Conservation (phyloP, 2,113 vertebrate genomes). For the Chionis minor region DNA sequence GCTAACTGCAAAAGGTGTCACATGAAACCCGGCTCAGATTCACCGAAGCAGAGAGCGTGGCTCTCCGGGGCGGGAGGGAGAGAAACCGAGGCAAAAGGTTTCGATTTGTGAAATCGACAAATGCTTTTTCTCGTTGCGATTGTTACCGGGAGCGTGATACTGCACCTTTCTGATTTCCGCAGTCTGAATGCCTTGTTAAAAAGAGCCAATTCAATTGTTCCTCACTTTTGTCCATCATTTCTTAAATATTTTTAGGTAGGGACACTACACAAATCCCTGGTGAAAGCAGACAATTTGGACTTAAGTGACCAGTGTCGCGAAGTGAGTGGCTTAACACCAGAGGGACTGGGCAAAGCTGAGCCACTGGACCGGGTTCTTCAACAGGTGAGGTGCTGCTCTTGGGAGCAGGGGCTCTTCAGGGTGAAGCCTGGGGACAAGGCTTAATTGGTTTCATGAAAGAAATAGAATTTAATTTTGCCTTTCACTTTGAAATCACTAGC, state of each 20-base stretch:
- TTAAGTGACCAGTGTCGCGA: slow-evolving; percentile 88
- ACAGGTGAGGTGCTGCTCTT: slow-evolving; percentile 80
- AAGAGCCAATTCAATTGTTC: background rate
- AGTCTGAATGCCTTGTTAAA: background rate
- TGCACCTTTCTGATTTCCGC: background rate
- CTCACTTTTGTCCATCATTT: background rate
- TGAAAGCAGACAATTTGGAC: slow-evolving; percentile 89
- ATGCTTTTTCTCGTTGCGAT: background rate
- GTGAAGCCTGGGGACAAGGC: background rate
- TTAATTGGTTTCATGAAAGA: background rate
- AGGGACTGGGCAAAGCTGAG: slow-evolving; percentile 86
- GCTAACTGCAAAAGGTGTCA: background rate
- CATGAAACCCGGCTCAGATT: background rate
- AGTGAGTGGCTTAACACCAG: slow-evolving; percentile 84
- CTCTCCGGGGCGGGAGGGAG: background rate
- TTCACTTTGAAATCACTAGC: background rate
- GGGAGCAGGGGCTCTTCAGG: background rate
- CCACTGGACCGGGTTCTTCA: slow-evolving; percentile 89
- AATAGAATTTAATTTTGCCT: background rate
- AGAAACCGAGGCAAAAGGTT: background rate
- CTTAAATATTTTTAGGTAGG: slow-evolving; percentile 82
- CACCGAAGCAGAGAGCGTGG: background rate
- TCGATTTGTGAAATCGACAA: slow-evolving; percentile 47
- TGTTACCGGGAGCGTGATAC: background rate
- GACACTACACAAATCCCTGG: slow-evolving; percentile 87